Base-by-base conservation (phyloP, 2,113 vertebrate species). In the Rissa tridactyla region DNA sequence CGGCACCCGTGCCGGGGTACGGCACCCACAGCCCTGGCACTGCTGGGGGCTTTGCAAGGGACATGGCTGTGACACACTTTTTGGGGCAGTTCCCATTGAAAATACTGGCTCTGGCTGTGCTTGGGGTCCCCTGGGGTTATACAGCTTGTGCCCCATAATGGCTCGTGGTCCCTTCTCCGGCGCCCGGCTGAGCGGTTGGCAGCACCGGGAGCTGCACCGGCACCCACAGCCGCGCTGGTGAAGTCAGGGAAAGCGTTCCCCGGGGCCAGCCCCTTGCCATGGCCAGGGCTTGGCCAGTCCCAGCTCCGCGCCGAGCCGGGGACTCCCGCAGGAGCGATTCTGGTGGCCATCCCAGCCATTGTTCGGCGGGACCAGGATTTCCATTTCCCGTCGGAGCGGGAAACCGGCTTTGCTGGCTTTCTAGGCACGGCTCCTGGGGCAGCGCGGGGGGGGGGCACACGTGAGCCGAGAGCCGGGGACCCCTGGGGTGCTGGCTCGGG, bases 151-250 rank as follows among this genome's bases (percentile, higher is more conserved):
- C 42, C 34, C n/a, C 1, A 0, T 2, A 8, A 20, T 18, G 62
- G 6, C 38, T 20, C 4, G 0, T 0, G 1, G 1, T 19, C 14
- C 1, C 29, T n/a, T 13, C 73, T 40, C 54, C 0, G 0, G 26
- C 32, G 34, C 34, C 82, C 7, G 1, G 32, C 13, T 7, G 5
- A 25, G 78, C 0, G 0, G 4, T 29, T 0, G 1, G 51, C 73
- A 51, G 36, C 9, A 1, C 27, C 3, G 1, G 82, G 54, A 44
- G 6, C 1, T n/a, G 57, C 36, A 20, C 27, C 4, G 14, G 71
- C 38, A 55, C 46, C 77, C 3, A 0, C 0, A 1, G 51, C 46
- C 11, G 0, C 2, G 36, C 38, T 20, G 62, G 71, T 22, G 57
- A n/a, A 26, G 9, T 2, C 1, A 1, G 49, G 62, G 23, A 60